These are phyloP conservation scores for Coenobita brevimanus DNA, from an alignment of 1,140 invertebrate genomes.

Conservation along the genomic window DNA sequence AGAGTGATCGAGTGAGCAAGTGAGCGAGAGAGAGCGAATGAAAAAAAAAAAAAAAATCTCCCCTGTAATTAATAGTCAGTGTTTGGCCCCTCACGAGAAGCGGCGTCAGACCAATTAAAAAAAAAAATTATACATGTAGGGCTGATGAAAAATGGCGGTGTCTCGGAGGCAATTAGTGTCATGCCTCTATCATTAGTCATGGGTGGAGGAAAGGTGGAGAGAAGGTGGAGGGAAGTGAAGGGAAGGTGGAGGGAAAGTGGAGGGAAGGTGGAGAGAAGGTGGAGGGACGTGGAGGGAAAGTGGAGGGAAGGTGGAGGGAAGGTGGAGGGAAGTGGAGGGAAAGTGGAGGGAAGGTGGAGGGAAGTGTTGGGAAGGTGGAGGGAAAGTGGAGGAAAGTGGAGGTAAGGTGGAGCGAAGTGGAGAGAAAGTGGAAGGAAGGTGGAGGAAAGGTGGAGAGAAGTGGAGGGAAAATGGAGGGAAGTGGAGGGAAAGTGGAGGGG, in stretches of 20 bases:
- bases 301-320: neutral
- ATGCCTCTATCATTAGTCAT: neutral
- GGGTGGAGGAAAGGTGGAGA: neutral
- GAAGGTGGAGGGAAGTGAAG: neutral
- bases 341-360: neutral
- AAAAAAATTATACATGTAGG: no score
- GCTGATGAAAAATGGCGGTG: no score
- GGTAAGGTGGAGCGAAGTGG: neutral
- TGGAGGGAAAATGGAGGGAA: neutral
- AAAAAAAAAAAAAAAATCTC: slow-evolving; percentile 4
- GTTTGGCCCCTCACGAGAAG: no score
- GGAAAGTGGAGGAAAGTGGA: neutral
- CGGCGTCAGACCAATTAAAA: no score
- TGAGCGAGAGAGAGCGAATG: slow-evolving; percentile 8
- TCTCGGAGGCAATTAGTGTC: no score
- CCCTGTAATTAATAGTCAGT: no score
- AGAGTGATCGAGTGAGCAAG: neutral
- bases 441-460: neutral
- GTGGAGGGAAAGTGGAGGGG: neutral
- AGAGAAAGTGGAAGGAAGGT: neutral
- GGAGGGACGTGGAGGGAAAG: neutral
- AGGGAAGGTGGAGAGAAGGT: no score
- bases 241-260: neutral
- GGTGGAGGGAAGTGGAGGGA: neutral
- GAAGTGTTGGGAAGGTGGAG: neutral